These are phyloP conservation scores for Platysternon megacephalum DNA, from an alignment of 2,113 vertebrate species.

Conservation along the genomic window DNA sequence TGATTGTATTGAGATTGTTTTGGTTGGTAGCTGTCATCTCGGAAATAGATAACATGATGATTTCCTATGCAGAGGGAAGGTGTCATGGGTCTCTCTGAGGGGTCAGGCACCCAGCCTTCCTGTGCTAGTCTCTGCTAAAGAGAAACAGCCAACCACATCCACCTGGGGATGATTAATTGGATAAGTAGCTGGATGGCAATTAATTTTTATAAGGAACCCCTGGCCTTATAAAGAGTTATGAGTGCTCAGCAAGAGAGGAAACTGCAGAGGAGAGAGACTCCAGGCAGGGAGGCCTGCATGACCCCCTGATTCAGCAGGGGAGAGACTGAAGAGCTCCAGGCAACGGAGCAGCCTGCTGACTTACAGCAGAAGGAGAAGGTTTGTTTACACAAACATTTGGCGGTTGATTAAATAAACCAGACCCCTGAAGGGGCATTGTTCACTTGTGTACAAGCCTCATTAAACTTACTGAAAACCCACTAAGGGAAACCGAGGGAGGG, in stretches of 20 bases:
- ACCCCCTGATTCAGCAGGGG: not conserved
- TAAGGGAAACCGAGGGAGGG: not conserved
- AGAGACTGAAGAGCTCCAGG: not conserved
- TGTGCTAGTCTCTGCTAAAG: not conserved
- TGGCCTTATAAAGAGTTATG: not conserved
- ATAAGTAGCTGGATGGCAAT: not conserved
- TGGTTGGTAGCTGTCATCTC: not conserved
- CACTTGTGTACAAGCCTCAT: not conserved
- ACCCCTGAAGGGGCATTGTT: not conserved
- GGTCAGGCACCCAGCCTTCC: not conserved
- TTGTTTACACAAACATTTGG: not conserved
- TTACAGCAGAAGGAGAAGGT: not conserved
- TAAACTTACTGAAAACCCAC: not conserved
- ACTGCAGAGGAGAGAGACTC: not conserved
- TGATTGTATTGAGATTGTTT: constrained; percentile 23
- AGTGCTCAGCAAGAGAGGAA: not conserved
- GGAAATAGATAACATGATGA: constrained; percentile 36
- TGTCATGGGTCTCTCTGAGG: not conserved
- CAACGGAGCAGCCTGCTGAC: not conserved
- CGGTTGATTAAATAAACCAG: not conserved
- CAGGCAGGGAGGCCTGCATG: not conserved
- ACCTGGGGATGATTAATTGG: not conserved
- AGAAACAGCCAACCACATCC: not conserved
- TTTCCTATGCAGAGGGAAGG: not conserved
- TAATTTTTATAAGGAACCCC: not conserved